Conservation (phyloP, 2,113 vertebrate genomes). For the Marmota flaviventris region DNA sequence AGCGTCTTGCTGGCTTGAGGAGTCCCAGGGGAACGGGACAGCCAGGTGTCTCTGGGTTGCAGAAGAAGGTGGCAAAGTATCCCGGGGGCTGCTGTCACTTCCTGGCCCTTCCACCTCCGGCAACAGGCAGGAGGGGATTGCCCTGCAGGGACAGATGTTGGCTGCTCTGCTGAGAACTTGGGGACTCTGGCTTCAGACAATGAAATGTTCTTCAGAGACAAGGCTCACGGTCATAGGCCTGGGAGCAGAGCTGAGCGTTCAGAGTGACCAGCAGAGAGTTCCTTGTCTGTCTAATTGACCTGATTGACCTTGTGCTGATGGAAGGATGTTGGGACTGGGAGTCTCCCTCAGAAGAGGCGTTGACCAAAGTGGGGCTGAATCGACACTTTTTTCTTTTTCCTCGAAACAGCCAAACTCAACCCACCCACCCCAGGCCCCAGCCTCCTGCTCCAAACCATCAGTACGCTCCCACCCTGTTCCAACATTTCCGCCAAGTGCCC, state of each 20-base stretch:
- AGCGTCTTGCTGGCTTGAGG: background rate
- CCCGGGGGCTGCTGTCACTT: rapidly evolving
- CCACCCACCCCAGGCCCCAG: slow-evolving; percentile 31
- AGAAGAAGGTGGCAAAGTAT: background rate
- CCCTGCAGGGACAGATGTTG: background rate
- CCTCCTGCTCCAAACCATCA: slow-evolving; percentile 73
- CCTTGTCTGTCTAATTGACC: background rate
- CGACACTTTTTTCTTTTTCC: slow-evolving; percentile 69
- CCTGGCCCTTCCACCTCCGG: background rate
- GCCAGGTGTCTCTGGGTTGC: background rate
- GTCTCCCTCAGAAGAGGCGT: background rate
- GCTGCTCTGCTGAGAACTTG: background rate
- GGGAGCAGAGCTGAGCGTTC: background rate
- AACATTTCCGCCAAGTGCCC: slow-evolving; percentile 58
- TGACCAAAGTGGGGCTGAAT: slow-evolving; percentile 49
- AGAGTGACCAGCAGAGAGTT: background rate
- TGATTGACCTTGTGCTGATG: background rate
- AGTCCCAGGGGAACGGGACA: background rate
- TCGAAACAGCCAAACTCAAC: slow-evolving; percentile 64
- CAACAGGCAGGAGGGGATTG: rapidly evolving
- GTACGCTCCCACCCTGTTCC: slow-evolving; percentile 64
- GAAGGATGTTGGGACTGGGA: background rate
- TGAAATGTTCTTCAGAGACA: background rate
- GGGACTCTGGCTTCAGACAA: background rate
- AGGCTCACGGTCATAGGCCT: background rate